A percentile compares a stretch with the other conserved stretches of the same genome.
Evolutionary conservation across 2,888 invertebrate genomes (phyloP).

Genomic region (Rotaria socialis): DNA sequence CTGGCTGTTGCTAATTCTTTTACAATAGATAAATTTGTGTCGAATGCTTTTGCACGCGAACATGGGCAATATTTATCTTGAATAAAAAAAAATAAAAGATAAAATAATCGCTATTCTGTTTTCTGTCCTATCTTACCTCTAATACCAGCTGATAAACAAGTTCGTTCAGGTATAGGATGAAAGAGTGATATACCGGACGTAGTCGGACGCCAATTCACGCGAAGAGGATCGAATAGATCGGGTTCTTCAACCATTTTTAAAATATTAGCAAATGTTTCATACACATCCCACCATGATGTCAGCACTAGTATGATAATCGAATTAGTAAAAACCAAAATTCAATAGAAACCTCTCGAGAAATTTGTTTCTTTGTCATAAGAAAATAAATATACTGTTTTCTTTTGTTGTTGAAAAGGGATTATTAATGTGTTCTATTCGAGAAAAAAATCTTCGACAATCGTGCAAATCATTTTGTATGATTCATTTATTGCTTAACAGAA

Average conservation of each 20-base stretch:
- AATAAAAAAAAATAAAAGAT: neutral
- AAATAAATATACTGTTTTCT: too few species aligned
- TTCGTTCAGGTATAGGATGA: slow-evolving; percentile 35
- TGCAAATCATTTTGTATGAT: too few species aligned
- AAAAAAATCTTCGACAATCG: too few species aligned
- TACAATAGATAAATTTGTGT: neutral
- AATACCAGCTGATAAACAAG: slow-evolving; percentile 39
- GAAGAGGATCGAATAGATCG: slow-evolving; percentile 1
- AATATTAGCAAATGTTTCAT: slow-evolving; percentile 41
- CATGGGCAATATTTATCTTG: slow-evolving; percentile 36
- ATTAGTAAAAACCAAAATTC: too few species aligned
- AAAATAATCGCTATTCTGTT: too few species aligned
- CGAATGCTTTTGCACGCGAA: neutral
- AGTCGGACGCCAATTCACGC: slow-evolving; percentile 20
- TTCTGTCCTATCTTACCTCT: neutral
- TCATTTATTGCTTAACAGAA: too few species aligned
- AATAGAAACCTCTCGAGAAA: too few species aligned
- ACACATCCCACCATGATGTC: slow-evolving; percentile 44
- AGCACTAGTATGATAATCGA: neutral
- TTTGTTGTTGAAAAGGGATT: too few species aligned
- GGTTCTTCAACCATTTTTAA: slow-evolving; percentile 28
- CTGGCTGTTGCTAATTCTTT: neutral
- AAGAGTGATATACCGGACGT: slow-evolving; percentile 40
- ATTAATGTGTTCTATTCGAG: too few species aligned
- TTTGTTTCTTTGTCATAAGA: too few species aligned